Conservation (phyloP, 30 jellyfish, hydroid and myxozoan genomes). For the Chrysaora quinquecirrha region DNA sequence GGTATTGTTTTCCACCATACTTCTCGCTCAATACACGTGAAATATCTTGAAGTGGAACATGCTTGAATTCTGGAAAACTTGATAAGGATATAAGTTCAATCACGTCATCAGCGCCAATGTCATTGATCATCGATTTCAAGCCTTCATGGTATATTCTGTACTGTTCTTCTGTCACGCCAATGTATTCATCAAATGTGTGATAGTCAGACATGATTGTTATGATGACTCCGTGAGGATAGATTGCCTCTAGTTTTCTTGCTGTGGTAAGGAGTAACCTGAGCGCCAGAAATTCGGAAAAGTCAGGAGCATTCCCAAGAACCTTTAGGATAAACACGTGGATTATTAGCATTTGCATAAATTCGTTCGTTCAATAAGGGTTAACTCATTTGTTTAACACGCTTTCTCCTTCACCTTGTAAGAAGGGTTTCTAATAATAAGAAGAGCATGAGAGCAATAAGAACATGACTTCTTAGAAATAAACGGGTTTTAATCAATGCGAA, state of each 20-base stretch:
- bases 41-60: not conserved
- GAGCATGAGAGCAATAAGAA: too few relatives aligned
- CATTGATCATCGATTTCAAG: constrained; percentile 20
- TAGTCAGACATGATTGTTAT: constrained; percentile 51
- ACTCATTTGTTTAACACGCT: too few relatives aligned
- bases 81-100: constrained; percentile 40
- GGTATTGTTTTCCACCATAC: constrained; percentile 29
- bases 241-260: constrained; percentile 53
- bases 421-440: too few relatives aligned
- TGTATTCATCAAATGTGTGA: constrained; percentile 63
- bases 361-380: too few relatives aligned
- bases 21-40: constrained; percentile 1
- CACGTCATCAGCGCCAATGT: constrained; percentile 54
- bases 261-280: constrained; percentile 22
- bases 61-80: constrained; percentile 38
- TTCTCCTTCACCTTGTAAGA: too few relatives aligned
- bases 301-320: constrained; percentile 30
- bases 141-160: constrained; percentile 40
- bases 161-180: constrained; percentile 45
- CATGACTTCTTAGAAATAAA: too few relatives aligned
- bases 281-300: constrained; percentile 49
- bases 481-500: too few relatives aligned
- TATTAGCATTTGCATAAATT: too few relatives aligned
- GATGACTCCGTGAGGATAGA: constrained; percentile 43
- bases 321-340: not conserved